These are phyloP conservation scores for Cyclina sinensis DNA, from an alignment of 1,140 invertebrate genomes.

Conservation along the genomic window DNA sequence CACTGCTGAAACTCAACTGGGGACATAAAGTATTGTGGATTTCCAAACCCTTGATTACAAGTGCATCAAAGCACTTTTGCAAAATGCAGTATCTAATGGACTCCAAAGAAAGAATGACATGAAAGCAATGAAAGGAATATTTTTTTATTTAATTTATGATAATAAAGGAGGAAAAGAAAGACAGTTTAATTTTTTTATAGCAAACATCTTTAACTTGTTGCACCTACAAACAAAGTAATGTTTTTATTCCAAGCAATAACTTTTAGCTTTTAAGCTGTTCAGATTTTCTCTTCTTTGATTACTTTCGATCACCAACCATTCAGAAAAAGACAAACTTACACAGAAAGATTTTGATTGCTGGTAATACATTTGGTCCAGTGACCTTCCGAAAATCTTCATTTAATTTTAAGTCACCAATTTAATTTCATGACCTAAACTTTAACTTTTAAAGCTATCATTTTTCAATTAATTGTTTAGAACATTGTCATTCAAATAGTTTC, in stretches of 20 bases:
- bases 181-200: no score
- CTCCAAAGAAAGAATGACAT: not conserved
- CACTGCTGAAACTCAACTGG: no score
- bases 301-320: not conserved
- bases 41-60: no score
- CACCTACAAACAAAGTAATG: no score
- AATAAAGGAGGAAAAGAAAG: not conserved
- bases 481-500: not conserved
- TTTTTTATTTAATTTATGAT: not conserved
- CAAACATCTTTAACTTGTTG: no score
- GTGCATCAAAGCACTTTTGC: not conserved
- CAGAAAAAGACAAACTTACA: not conserved
- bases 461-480: no score
- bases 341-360: no score
- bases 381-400: not conserved
- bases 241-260: no score
- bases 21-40: no score
- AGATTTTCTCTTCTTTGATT: not conserved
- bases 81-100: not conserved
- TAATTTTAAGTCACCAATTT: no score
- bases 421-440: no score
- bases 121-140: slow-evolving; percentile 10
- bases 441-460: no score
- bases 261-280: not conserved
- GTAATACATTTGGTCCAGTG: slow-evolving; percentile 1